Percentiles rank a stretch among this genome's conserved stretches.
Conservation (phyloP, 23 tunicate genomes). For the Trididemnum nubilum region DNA sequence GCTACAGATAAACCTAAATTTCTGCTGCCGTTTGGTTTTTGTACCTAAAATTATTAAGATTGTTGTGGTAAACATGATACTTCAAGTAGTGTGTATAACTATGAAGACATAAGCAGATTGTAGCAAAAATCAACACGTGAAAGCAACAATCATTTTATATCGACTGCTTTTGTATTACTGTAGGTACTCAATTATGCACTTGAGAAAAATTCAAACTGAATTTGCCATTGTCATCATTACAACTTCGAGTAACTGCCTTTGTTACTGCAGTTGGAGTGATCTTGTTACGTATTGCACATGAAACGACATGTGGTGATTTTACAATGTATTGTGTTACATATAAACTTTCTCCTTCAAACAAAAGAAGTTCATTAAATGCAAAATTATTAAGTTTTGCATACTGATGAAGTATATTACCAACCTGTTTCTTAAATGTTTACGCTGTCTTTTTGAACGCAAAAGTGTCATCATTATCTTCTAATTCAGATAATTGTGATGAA, state of each 20-base stretch:
- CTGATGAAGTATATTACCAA: background rate
- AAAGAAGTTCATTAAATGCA: too few species aligned
- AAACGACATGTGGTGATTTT: background rate
- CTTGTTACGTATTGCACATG: background rate
- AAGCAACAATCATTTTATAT: too few species aligned
- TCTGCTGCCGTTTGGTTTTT: too few species aligned
- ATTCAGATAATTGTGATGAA: conserved; percentile 1
- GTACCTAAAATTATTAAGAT: too few species aligned
- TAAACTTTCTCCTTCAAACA: background rate
- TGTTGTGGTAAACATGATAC: too few species aligned
- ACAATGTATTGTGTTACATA: background rate
- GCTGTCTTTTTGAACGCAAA: background rate
- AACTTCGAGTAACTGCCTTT: background rate
- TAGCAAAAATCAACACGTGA: too few species aligned
- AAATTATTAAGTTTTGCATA: background rate
- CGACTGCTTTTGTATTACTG: too few species aligned
- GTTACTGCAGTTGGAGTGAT: background rate
- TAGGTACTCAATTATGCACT: too few species aligned
- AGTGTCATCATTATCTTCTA: background rate
- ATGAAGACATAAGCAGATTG: too few species aligned
- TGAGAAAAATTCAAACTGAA: too few species aligned
- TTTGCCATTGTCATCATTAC: background rate
- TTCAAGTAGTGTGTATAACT: too few species aligned
- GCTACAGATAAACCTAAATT: too few species aligned
- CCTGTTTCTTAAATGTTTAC: background rate